These are phyloP conservation scores for Calephelis perditalis DNA, from an alignment of 2,888 invertebrate genomes.

Conservation along the genomic window DNA sequence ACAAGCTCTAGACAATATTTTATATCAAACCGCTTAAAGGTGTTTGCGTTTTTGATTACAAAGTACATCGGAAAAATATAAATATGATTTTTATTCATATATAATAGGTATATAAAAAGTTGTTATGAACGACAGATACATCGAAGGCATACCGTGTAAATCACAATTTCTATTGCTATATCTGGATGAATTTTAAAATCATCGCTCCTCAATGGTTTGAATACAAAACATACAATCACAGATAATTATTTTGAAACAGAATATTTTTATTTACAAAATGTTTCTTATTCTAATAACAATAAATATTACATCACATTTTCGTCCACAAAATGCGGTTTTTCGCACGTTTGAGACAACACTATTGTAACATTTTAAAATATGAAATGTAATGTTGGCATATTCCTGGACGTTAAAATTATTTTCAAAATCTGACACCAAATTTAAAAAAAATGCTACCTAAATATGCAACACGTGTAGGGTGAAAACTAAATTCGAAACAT, in stretches of 20 bases:
- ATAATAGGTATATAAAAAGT: constrained; percentile 10
- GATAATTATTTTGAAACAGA: no score
- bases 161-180: constrained; percentile 18
- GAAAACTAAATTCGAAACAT: not conserved
- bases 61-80: constrained; percentile 12
- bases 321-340: no score
- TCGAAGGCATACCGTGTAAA: constrained; percentile 16
- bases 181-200: not conserved
- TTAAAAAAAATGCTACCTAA: not conserved
- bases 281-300: no score
- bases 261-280: no score
- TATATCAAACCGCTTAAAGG: not conserved
- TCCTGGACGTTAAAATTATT: not conserved
- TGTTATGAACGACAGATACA: constrained; percentile 15
- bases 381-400: no score
- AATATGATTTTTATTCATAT: constrained; percentile 3
- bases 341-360: no score
- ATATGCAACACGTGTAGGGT: no score
- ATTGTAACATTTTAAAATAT: no score
- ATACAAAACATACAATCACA: constrained; percentile 6
- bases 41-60: constrained; percentile 5
- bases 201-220: not conserved
- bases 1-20: not conserved
- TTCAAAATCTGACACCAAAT: not conserved
- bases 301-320: no score